phyloP scores from a whole-genome alignment of 2,888 invertebrate genomes.

The Clanis bilineata region DNA sequence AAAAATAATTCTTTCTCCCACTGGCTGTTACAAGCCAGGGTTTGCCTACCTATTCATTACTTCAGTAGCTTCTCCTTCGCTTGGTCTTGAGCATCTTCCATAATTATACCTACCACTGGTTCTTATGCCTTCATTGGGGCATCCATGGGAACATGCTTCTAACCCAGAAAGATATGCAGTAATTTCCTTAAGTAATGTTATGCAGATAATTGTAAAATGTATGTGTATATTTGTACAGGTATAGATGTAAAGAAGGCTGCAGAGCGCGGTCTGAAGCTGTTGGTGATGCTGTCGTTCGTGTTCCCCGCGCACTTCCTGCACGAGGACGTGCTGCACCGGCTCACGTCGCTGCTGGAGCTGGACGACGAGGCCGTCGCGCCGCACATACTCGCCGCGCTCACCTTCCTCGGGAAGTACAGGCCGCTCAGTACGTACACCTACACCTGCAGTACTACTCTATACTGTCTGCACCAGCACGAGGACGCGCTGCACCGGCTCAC shows the following conservation, averaged over 20 bases:
- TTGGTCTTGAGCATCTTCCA: too few species aligned
- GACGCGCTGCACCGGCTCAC: conserved; percentile 91
- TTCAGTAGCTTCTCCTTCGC: too few species aligned
- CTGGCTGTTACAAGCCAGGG: too few species aligned
- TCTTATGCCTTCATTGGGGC: too few species aligned
- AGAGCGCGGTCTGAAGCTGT: conserved; percentile 93
- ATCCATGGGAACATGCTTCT: too few species aligned
- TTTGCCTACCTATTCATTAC: too few species aligned
- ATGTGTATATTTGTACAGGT: conserved; percentile 73
- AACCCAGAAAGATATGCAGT: too few species aligned
- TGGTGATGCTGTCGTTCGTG: conserved; percentile 94
- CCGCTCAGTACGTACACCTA: conserved; percentile 85
- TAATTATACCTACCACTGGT: too few species aligned
- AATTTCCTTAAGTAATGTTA: too few species aligned
- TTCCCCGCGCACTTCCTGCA: conserved; percentile 97
- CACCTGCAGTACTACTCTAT: too few species aligned
- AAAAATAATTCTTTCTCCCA: too few species aligned
- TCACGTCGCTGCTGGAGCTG: conserved; percentile 89
- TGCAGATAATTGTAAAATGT: not conserved
- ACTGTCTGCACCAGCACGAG: conserved; percentile 90
- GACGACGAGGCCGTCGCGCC: conserved; percentile 92
- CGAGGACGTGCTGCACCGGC: conserved; percentile 89
- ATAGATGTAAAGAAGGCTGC: conserved; percentile 91
- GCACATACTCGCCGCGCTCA: conserved; percentile 90
- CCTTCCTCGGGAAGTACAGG: conserved; percentile 93